Evolutionary conservation across 2,888 invertebrate genomes (phyloP).

Genomic region (Hoplodrina blanda): DNA sequence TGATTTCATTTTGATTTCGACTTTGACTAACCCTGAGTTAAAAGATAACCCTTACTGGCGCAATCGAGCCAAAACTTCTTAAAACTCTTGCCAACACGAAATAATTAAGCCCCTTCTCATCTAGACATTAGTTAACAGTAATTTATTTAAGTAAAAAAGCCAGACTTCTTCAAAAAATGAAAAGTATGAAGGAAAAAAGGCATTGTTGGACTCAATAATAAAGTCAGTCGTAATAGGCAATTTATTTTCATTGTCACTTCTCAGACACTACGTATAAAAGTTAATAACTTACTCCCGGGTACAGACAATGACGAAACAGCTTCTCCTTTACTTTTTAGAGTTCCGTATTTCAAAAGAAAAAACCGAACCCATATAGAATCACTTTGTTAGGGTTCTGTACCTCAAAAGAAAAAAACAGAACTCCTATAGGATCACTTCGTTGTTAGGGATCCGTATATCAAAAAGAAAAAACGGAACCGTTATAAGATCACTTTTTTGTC

Average conservation of each 20-base stretch:
- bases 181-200: slow-evolving; percentile 45
- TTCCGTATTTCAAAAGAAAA: too few species aligned
- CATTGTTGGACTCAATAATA: slow-evolving; percentile 49
- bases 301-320: slow-evolving; percentile 50
- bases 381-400: too few species aligned
- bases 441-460: too few species aligned
- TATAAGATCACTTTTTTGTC: too few species aligned
- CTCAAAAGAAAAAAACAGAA: too few species aligned
- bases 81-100: slow-evolving; percentile 1
- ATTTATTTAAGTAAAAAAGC: slow-evolving; percentile 27
- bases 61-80: too few species aligned
- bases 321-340: slow-evolving; percentile 23
- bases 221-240: slow-evolving; percentile 64
- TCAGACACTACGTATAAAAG: slow-evolving; percentile 65
- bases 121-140: slow-evolving; percentile 8
- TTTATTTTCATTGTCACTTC: slow-evolving; percentile 66
- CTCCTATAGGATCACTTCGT: too few species aligned
- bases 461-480: too few species aligned
- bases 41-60: too few species aligned
- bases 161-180: slow-evolving; percentile 26
- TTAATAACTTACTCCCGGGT: slow-evolving; percentile 58
- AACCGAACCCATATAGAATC: too few species aligned
- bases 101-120: background rate
- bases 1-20: too few species aligned
- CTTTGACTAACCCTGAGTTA: too few species aligned